phyloP scores from a whole-genome alignment of 30 jellyfish, hydroid and myxozoan species.

The Turritopsis rubra region DNA sequence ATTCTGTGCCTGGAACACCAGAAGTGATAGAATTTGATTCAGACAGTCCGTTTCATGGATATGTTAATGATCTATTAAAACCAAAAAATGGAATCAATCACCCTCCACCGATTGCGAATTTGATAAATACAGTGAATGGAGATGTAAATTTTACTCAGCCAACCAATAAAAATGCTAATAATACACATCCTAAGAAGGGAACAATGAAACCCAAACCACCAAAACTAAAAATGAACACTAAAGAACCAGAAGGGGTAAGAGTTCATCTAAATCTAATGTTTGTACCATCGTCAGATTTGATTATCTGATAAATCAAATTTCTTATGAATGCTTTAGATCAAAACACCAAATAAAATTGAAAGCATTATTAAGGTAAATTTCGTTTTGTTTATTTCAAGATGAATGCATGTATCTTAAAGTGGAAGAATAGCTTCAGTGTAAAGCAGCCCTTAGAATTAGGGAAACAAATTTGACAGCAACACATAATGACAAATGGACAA shows the following conservation, averaged over 20 bases:
- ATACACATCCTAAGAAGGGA: not conserved
- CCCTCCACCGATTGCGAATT: not conserved
- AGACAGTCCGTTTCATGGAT: conserved; percentile 5
- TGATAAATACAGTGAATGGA: not conserved
- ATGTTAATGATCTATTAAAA: not conserved
- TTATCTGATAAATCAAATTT: not conserved
- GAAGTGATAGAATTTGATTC: conserved; percentile 50
- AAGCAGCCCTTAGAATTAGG: too few species aligned
- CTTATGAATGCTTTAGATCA: not conserved
- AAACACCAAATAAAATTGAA: conserved; percentile 59
- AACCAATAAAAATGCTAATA: not conserved
- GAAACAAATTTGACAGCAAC: too few species aligned
- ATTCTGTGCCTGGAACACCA: conserved; percentile 87
- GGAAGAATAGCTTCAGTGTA: too few species aligned
- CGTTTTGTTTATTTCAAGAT: not conserved
- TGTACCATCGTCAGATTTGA: too few species aligned
- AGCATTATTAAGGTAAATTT: conserved; percentile 57
- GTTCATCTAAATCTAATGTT: not conserved
- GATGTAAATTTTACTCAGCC: not conserved
- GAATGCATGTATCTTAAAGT: too few species aligned
- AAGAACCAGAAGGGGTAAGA: not conserved
- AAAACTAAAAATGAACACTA: not conserved
- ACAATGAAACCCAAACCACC: not conserved
- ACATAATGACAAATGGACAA: too few species aligned
- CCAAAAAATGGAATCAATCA: not conserved